These are phyloP conservation scores for Euwallacea similis DNA, from an alignment of 1,140 invertebrate species.

Conservation along the genomic window DNA sequence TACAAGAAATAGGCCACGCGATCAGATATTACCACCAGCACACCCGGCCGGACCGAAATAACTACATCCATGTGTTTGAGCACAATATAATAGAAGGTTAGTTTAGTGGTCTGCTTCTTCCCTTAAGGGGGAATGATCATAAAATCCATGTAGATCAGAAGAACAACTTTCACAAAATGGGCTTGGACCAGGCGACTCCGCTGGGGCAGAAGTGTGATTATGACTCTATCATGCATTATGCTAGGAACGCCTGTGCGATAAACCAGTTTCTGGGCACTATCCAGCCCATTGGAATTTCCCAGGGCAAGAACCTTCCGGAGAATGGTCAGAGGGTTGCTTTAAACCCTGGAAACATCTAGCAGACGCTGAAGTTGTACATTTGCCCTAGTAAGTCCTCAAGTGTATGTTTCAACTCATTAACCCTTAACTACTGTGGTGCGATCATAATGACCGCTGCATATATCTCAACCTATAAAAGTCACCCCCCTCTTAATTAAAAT, in stretches of 20 bases:
- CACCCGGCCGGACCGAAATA: slow-evolving; percentile 91
- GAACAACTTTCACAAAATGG: slow-evolving; percentile 97
- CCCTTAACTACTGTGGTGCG: too few relatives aligned
- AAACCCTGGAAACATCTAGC: slow-evolving; percentile 91
- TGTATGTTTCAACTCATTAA: too few relatives aligned
- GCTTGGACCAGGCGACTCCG: slow-evolving; percentile 93
- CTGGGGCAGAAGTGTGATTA: slow-evolving; percentile 95
- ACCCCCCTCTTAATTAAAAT: too few relatives aligned
- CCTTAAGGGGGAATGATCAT: too few relatives aligned
- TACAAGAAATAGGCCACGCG: slow-evolving; percentile 59
- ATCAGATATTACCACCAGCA: slow-evolving; percentile 98
- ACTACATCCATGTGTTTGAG: slow-evolving; percentile 89
- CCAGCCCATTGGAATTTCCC: slow-evolving; percentile 76
- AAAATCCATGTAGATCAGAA: slow-evolving; percentile 90
- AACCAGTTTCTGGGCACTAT: slow-evolving; percentile 95
- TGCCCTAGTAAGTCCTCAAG: slow-evolving; percentile 82
- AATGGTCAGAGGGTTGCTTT: slow-evolving; percentile 90
- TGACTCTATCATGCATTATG: slow-evolving; percentile 98
- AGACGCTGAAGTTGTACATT: slow-evolving; percentile 94
- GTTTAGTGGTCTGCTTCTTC: too few relatives aligned
- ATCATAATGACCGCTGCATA: too few relatives aligned
- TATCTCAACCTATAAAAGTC: too few relatives aligned
- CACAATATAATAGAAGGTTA: too few relatives aligned
- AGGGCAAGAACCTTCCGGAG: slow-evolving; percentile 78
- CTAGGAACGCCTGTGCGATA: slow-evolving; percentile 95